Percentiles rank a stretch among this genome's conserved stretches.
These are phyloP conservation scores for Brachypodius melanocephalos DNA, from an alignment of 2,113 vertebrate species.

Conservation along the genomic window DNA sequence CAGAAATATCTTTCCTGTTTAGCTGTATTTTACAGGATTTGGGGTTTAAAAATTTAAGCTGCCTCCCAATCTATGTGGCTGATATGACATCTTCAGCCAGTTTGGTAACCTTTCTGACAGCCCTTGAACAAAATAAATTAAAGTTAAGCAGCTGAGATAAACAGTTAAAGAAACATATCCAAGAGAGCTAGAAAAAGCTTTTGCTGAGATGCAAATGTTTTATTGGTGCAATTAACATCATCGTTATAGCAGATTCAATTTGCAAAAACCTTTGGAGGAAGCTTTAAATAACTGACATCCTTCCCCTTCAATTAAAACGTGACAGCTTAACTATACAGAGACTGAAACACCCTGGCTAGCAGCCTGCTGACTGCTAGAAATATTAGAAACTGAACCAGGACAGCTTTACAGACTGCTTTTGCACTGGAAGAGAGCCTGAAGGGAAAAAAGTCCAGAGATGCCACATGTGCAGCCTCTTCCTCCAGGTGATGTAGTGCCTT, in stretches of 20 bases:
- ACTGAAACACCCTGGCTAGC: background rate
- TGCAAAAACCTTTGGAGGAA: background rate
- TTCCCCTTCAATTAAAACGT: background rate
- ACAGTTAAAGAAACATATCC: background rate
- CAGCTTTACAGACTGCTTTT: background rate
- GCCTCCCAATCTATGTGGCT: background rate
- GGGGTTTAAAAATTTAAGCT: background rate
- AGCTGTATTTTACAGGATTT: background rate
- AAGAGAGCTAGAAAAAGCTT: background rate
- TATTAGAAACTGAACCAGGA: background rate
- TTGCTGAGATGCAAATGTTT: background rate
- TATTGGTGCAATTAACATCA: background rate
- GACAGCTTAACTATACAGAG: background rate
- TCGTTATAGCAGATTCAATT: background rate
- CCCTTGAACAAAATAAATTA: background rate
- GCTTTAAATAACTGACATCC: background rate
- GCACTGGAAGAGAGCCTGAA: background rate
- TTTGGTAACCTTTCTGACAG: background rate
- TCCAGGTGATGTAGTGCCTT: background rate
- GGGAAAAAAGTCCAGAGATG: rapidly evolving
- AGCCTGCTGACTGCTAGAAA: background rate
- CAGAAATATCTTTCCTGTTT: background rate
- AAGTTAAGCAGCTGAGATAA: background rate
- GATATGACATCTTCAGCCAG: background rate
- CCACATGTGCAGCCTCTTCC: background rate